Evolutionary conservation across 92 coral and sea anemone species (phyloP).

Genomic region (Porites evermanni): DNA sequence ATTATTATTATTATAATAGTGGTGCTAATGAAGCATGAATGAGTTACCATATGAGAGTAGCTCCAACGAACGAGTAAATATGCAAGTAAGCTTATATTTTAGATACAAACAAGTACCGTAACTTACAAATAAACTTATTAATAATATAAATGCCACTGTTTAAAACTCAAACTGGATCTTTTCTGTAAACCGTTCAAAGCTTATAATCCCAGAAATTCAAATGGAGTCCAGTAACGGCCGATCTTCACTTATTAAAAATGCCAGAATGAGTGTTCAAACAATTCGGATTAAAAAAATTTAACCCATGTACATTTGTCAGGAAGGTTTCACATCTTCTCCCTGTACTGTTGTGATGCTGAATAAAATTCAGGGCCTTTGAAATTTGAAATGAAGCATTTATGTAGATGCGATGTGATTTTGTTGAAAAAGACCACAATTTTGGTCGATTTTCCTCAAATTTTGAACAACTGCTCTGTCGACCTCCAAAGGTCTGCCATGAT

Average conservation of each 20-base stretch:
- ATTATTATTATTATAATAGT: too few relatives aligned
- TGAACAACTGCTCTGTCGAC: background rate
- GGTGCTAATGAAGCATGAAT: too few relatives aligned
- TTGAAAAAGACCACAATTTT: background rate
- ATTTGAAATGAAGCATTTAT: background rate
- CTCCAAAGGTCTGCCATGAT: background rate
- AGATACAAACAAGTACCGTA: too few relatives aligned
- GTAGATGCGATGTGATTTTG: conserved; percentile 7
- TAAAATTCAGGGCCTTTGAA: conserved; percentile 12
- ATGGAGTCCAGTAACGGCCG: background rate
- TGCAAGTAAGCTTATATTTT: too few relatives aligned
- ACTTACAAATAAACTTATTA: too few relatives aligned
- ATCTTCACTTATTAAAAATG: background rate
- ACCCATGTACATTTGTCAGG: background rate
- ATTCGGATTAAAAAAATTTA: conserved; percentile 23
- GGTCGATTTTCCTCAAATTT: conserved; percentile 15
- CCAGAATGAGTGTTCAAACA: background rate
- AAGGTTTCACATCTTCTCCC: background rate
- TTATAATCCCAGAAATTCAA: background rate
- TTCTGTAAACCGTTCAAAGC: background rate
- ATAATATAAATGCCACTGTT: background rate
- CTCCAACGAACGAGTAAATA: too few relatives aligned
- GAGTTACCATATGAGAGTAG: too few relatives aligned
- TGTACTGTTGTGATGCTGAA: background rate
- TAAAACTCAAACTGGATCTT: background rate